Evolutionary conservation across 2,113 vertebrate species (phyloP), one percentile per base, ranked within the genome.

Genomic region (Smithornis capensis): DNA sequence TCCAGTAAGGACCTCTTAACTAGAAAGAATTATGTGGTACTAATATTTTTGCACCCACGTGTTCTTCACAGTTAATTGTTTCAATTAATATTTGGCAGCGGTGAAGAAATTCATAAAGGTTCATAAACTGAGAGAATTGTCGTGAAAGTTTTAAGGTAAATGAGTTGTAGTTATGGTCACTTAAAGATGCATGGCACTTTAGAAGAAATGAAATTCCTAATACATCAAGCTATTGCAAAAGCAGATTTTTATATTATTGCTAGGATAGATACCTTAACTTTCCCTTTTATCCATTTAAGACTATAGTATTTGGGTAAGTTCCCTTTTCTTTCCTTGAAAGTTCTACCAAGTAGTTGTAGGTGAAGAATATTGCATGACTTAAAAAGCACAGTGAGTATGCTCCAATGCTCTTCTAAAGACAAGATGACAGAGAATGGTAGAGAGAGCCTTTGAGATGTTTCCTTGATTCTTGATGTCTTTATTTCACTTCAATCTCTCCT

Each of bases 1-100:
- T 98, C 97, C 96, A 49, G 96, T 88, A 96, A 97, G 97, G 97
- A 95, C 97, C 95, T 97, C 96, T 97, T 98, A 97, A 96, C 94
- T 95, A 96, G 94, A 86, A 97, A 97, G 95, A 97, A 98, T 98
- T 98, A 98, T 96, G 96, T 69, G 80, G 83, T 94, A 76, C 96
- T 97, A 97, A 98, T 97, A 97, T 96, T 93, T 89, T 80, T 65
- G 60, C 69, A 95, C 92, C 94, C 96, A 96, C 71, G 25, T 86
- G 84, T 92, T 97, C 95, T 91, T 95, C 91, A 82, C 92, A 95
- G 94, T 97, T 98, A 97, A 98, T 98, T 98, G 96, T 97, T 98
- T 97, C 96, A 96, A 95, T 98, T 98, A 98, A 97, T 98, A 97
- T 95, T 95, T 97, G 97, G 97, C 97, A 96, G 83, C 89, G 73